A percentile compares a stretch with the other conserved stretches of the same genome.
Conservation (phyloP, 2,888 invertebrate genomes). For the Nysson spinosus region DNA sequence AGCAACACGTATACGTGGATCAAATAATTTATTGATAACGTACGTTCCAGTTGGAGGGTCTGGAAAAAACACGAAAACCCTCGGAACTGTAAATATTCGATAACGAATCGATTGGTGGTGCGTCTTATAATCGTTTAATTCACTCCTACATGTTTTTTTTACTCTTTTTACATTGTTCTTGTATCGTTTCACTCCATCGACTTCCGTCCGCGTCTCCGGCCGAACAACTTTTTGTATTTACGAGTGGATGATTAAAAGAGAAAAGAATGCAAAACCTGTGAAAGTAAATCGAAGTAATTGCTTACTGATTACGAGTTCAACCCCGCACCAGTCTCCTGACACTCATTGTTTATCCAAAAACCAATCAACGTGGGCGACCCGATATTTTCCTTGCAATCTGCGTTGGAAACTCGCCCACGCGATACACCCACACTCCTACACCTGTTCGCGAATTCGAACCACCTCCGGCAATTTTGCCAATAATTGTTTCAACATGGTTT, state of each 20-base stretch:
- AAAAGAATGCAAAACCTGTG: conserved; percentile 4
- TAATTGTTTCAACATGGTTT: too few relatives aligned
- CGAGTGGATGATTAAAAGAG: conserved; percentile 41
- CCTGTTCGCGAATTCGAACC: neutral
- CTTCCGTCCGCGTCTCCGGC: too few relatives aligned
- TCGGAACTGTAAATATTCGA: conserved; percentile 49
- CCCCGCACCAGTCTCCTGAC: neutral
- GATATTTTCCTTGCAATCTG: conserved; percentile 24
- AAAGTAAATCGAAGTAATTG: too few relatives aligned
- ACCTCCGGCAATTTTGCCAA: too few relatives aligned
- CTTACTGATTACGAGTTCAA: conserved; percentile 4
- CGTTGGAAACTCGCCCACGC: conserved; percentile 36
- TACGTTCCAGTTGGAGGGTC: conserved; percentile 25
- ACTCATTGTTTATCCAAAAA: conserved; percentile 2
- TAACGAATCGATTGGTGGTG: conserved; percentile 43
- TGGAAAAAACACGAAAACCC: conserved; percentile 18
- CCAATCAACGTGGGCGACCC: conserved; percentile 31
- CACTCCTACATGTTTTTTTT: conserved; percentile 6
- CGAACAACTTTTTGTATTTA: conserved; percentile 36
- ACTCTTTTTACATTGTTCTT: conserved; percentile 1
- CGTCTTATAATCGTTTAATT: conserved; percentile 11
- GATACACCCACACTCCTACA: conserved; percentile 25
- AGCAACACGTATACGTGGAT: conserved; percentile 12
- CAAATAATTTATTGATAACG: conserved; percentile 52
- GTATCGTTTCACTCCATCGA: neutral